phyloP scores from a whole-genome alignment of 2,797 vertebrate species.

The Sus cebifrons region DNA sequence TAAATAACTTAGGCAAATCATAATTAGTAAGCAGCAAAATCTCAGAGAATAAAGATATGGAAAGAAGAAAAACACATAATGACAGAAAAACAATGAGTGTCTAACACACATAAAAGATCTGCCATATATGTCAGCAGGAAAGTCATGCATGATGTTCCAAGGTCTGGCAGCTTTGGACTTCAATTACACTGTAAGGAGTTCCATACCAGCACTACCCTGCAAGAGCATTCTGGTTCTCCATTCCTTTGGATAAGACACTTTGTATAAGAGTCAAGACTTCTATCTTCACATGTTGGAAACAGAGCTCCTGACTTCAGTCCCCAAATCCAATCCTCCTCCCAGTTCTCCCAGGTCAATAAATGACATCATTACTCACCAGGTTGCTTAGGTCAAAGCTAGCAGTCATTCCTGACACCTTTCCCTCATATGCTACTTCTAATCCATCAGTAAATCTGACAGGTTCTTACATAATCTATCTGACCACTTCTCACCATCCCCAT shows the following conservation, averaged over 20 bases:
- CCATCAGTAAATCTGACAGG: neutral
- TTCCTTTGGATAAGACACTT: neutral
- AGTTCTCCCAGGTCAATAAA: neutral
- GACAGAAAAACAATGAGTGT: neutral
- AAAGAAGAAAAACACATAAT: conserved; percentile 17
- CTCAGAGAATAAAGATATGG: neutral
- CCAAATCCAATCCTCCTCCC: neutral
- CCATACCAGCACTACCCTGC: neutral
- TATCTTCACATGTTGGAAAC: neutral
- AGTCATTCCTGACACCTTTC: neutral
- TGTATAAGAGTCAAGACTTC: conserved; percentile 31
- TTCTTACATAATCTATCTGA: neutral
- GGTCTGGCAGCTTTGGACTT: neutral
- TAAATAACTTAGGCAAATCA: conserved; percentile 2
- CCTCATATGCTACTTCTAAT: neutral
- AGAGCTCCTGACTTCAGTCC: neutral
- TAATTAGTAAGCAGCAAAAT: neutral
- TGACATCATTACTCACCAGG: neutral
- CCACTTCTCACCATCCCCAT: neutral
- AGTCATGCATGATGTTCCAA: neutral
- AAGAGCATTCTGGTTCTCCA: neutral
- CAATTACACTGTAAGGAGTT: neutral
- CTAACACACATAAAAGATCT: neutral
- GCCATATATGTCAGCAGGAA: neutral
- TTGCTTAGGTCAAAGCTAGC: neutral